Conservation (phyloP, 2,797 vertebrate genomes). For the Cichlasoma orientale region DNA sequence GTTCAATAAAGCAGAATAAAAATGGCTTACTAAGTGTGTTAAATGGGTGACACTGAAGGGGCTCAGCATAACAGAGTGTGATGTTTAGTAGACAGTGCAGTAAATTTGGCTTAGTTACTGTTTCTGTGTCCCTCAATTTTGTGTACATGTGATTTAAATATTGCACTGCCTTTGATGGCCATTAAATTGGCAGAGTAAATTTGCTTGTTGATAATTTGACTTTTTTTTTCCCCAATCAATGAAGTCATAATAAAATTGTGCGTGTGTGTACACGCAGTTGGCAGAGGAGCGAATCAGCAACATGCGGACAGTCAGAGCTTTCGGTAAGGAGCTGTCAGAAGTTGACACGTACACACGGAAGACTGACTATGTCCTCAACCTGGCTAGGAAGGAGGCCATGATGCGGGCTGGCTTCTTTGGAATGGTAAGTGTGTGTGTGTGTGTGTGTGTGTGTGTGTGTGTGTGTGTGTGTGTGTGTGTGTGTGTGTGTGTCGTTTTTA, state of each 20-base stretch:
- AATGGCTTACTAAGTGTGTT: neutral
- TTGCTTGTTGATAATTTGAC: slow-evolving; percentile 3
- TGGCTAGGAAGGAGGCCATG: slow-evolving; percentile 89
- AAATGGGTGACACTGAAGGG: neutral
- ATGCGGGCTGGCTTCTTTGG: slow-evolving; percentile 92
- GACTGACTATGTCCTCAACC: slow-evolving; percentile 83
- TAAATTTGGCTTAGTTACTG: neutral
- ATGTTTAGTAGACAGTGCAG: neutral
- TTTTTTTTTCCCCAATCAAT: neutral
- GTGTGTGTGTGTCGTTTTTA: neutral
- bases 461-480: slow-evolving; percentile 49
- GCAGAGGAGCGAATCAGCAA: slow-evolving; percentile 97
- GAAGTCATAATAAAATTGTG: slow-evolving; percentile 9
- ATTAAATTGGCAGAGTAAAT: slow-evolving; percentile 24
- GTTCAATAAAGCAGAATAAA: neutral
- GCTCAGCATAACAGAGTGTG: neutral
- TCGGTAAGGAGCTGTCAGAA: slow-evolving; percentile 92
- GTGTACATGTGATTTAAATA: neutral
- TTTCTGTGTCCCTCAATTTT: neutral
- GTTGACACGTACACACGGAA: slow-evolving; percentile 84
- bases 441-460: neutral
- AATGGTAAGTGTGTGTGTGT: slow-evolving; percentile 81
- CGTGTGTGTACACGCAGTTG: slow-evolving; percentile 78
- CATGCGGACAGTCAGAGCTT: slow-evolving; percentile 93
- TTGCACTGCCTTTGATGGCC: neutral